Evolutionary conservation across 1,140 invertebrate genomes (phyloP).

Genomic region (Tyrophagus putrescentiae): DNA sequence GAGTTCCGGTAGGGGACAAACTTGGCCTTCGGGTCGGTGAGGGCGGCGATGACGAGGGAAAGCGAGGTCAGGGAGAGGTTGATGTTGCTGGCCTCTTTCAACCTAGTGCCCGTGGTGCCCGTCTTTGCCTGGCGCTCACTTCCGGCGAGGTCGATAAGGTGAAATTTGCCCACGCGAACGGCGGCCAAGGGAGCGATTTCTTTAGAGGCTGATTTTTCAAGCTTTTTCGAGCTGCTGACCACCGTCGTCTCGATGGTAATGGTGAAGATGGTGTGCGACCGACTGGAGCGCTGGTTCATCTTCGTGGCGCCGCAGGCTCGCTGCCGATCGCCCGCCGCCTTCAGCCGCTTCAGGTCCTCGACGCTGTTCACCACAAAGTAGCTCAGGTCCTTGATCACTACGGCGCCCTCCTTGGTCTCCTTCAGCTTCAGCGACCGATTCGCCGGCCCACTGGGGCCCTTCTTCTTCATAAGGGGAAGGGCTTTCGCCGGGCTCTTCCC

Average conservation of each 20-base stretch:
- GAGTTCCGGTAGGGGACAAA: conserved; percentile 85
- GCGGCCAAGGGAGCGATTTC: not conserved
- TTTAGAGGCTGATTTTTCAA: conserved; percentile 32
- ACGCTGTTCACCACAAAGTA: conserved; percentile 63
- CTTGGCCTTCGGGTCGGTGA: conserved; percentile 81
- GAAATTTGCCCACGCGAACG: conserved; percentile 54
- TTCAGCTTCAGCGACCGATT: conserved; percentile 40
- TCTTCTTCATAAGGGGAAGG: not conserved
- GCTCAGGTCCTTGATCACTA: conserved; percentile 62
- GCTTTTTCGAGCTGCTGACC: conserved; percentile 26
- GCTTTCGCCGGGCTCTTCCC: not conserved
- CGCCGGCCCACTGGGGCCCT: not conserved
- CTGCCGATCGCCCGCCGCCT: conserved; percentile 19
- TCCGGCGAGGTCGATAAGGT: conserved; percentile 68
- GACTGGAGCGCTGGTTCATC: conserved; percentile 69
- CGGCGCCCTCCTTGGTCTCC: conserved; percentile 60
- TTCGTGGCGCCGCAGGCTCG: conserved; percentile 57
- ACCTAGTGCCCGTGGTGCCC: conserved; percentile 64
- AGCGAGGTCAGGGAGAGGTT: conserved; percentile 82
- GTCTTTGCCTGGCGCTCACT: conserved; percentile 84
- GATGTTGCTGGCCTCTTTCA: conserved; percentile 89
- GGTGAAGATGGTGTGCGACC: conserved; percentile 76
- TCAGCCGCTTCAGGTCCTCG: conserved; percentile 50
- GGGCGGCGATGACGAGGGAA: conserved; percentile 84
- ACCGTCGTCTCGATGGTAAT: conserved; percentile 57